A percentile compares a stretch with the other conserved stretches of the same genome.
phyloP scores from a whole-genome alignment of 30 jellyfish, hydroid and myxozoan genomes.

The Cassiopea andromeda region DNA sequence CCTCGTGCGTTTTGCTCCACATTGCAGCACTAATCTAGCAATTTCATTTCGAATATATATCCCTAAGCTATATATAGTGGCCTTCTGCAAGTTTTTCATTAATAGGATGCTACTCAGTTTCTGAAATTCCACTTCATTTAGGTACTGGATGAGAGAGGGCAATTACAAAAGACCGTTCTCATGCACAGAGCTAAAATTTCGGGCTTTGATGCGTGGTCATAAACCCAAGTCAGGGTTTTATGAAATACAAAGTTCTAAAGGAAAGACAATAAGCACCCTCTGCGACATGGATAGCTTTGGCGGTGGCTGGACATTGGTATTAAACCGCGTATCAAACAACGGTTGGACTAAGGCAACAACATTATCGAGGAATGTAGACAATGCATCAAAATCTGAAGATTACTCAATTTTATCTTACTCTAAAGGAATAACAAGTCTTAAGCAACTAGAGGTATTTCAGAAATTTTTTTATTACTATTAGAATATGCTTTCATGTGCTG shows the following conservation, averaged over 20 bases:
- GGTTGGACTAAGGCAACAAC: slow-evolving; percentile 74
- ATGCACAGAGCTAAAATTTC: slow-evolving; percentile 55
- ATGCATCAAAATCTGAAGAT: slow-evolving; percentile 63
- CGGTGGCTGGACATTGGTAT: slow-evolving; percentile 85
- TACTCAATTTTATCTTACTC: slow-evolving; percentile 56
- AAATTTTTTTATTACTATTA: too few species aligned
- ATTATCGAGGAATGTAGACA: slow-evolving; percentile 26
- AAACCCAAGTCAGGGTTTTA: slow-evolving; percentile 54
- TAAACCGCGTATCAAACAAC: slow-evolving; percentile 44
- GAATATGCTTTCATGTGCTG: too few species aligned
- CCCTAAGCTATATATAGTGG: too few species aligned
- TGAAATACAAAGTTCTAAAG: slow-evolving; percentile 32
- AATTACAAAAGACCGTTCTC: slow-evolving; percentile 44
- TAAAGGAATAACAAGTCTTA: slow-evolving; percentile 32
- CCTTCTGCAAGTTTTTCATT: neutral
- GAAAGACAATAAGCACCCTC: slow-evolving; percentile 35
- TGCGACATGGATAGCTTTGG: slow-evolving; percentile 82
- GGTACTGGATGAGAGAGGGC: slow-evolving; percentile 96
- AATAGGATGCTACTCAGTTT: neutral
- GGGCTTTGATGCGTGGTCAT: slow-evolving; percentile 24
- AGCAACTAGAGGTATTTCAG: slow-evolving; percentile 36
- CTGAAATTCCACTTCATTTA: neutral
- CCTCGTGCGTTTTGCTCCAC: too few species aligned
- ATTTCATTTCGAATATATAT: too few species aligned
- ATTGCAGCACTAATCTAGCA: too few species aligned